Evolutionary conservation across 2,888 invertebrate genomes (phyloP).

Genomic region (Cephalotes varians): DNA sequence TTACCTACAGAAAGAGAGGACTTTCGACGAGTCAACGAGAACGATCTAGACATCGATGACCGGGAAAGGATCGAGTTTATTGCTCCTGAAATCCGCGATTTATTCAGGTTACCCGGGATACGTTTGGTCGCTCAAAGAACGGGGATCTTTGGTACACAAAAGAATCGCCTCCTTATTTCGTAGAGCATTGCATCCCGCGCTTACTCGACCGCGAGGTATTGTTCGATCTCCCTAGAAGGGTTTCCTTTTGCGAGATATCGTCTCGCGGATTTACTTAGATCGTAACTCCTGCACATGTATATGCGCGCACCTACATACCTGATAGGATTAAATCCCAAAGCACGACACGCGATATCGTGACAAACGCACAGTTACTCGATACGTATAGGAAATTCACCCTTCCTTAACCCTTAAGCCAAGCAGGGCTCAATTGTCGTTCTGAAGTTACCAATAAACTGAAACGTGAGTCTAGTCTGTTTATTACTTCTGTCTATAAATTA

Average conservation of each 20-base stretch:
- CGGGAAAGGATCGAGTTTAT: constrained; percentile 70
- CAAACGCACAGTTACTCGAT: constrained; percentile 33
- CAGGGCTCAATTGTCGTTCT: background rate
- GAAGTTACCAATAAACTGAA: constrained; percentile 15
- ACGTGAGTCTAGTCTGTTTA: too few relatives aligned
- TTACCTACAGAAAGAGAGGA: constrained; percentile 60
- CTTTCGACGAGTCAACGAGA: constrained; percentile 64
- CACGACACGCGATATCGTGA: constrained; percentile 40
- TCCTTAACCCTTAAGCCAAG: constrained; percentile 23
- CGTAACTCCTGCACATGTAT: constrained; percentile 13
- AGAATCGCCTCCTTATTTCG: constrained; percentile 73
- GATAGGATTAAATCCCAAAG: constrained; percentile 52
- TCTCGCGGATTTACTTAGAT: constrained; percentile 44
- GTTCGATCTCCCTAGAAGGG: constrained; percentile 58
- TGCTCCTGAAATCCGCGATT: constrained; percentile 68
- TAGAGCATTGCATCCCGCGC: constrained; percentile 64
- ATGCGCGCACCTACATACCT: background rate
- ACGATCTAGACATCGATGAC: constrained; percentile 63
- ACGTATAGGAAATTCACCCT: background rate
- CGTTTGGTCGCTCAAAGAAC: constrained; percentile 63
- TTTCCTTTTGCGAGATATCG: constrained; percentile 56
- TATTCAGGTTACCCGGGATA: constrained; percentile 72
- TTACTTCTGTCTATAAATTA: background rate
- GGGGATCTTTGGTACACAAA: constrained; percentile 70
- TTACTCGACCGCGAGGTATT: constrained; percentile 72